Percentiles rank a stretch among this genome's conserved stretches.
These are phyloP conservation scores for Balearica regulorum DNA, from an alignment of 2,797 vertebrate species.

Conservation along the genomic window DNA sequence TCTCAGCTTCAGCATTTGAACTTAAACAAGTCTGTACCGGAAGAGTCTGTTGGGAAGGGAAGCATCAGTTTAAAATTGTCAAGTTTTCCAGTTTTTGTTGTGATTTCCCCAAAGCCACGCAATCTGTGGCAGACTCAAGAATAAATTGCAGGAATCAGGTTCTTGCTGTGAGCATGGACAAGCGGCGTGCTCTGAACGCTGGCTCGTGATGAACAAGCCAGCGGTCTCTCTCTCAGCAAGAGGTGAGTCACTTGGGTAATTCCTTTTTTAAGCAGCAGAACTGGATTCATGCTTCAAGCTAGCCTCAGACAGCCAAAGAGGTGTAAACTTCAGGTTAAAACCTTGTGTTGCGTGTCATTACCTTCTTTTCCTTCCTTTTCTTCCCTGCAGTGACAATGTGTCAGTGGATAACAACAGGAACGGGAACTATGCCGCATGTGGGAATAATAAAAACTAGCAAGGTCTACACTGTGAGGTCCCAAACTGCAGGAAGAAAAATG, in stretches of 20 bases:
- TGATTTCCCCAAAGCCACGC: not conserved
- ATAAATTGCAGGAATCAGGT: not conserved
- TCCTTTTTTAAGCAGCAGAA: not conserved
- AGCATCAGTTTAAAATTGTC: not conserved
- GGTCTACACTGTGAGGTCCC: not conserved
- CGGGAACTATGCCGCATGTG: not conserved
- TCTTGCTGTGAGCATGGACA: not conserved
- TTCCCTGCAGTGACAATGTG: not conserved
- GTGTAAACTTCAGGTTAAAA: slow-evolving; percentile 21
- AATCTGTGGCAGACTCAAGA: not conserved
- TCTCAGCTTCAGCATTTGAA: not conserved
- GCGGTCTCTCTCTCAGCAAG: not conserved
- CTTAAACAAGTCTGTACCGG: not conserved
- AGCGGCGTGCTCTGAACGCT: not conserved
- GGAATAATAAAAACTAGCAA: not conserved
- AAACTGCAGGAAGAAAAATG: not conserved
- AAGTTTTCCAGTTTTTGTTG: not conserved
- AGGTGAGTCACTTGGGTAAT: not conserved
- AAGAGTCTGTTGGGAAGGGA: not conserved
- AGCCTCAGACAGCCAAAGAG: not conserved
- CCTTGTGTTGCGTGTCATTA: not conserved
- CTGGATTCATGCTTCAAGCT: not conserved
- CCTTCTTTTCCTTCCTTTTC: not conserved
- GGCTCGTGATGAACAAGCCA: not conserved
- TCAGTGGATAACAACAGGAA: not conserved